Conservation (phyloP, 2,888 invertebrate genomes). For the Drosophila niveifrons region DNA sequence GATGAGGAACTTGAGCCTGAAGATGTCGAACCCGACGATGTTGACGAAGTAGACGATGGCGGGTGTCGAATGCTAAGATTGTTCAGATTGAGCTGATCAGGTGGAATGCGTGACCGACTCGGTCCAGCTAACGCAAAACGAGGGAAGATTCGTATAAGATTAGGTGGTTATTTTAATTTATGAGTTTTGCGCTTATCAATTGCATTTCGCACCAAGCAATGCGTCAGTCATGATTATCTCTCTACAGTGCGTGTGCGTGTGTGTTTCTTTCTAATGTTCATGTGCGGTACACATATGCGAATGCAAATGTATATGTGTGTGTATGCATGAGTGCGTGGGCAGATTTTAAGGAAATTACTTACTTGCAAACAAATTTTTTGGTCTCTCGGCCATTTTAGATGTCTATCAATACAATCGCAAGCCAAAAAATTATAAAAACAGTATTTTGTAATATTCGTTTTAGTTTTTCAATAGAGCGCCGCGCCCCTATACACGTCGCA, state of each 20-base stretch:
- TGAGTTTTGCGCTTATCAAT: conserved; percentile 57
- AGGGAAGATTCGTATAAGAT: conserved; percentile 29
- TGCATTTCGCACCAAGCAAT: conserved; percentile 46
- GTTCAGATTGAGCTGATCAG: conserved; percentile 83
- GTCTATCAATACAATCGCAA: conserved; percentile 15
- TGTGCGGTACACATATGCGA: conserved; percentile 3
- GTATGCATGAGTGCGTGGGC: conserved; percentile 57
- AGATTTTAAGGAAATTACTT: conserved; percentile 57
- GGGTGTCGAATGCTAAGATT: conserved; percentile 80
- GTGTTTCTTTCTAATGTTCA: conserved; percentile 31
- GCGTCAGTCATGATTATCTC: conserved; percentile 59
- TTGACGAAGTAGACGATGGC: conserved; percentile 82
- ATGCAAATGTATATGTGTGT: conserved; percentile 13
- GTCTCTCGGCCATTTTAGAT: conserved; percentile 84
- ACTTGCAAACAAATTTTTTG: conserved; percentile 84
- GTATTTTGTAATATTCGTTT: conserved; percentile 39
- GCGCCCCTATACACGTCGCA: conserved; percentile 74
- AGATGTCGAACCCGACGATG: conserved; percentile 82
- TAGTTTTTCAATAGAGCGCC: conserved; percentile 69
- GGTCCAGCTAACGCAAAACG: conserved; percentile 43
- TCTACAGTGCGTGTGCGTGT: conserved; percentile 3
- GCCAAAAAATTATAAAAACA: conserved; percentile 35
- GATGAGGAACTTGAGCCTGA: conserved; percentile 83
- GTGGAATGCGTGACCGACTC: conserved; percentile 83
- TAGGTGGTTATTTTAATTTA: conserved; percentile 31